Evolutionary conservation across 2,113 vertebrate species (phyloP).

Genomic region (Nanorana parkeri): DNA sequence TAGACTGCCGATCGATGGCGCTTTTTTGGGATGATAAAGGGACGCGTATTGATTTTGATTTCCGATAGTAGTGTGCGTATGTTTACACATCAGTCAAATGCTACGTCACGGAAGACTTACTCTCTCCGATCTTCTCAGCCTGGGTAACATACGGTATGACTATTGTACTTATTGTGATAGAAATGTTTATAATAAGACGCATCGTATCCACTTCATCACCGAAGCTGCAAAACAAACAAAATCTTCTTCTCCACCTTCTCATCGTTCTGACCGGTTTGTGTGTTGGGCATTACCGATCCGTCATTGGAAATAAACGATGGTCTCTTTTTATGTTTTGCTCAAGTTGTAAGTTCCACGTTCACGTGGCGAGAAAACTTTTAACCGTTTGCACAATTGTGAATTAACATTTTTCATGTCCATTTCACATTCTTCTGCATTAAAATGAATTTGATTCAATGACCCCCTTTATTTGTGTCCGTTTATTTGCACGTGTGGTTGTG

Average conservation of each 20-base stretch:
- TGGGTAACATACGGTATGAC: not conserved
- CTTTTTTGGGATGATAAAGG: not conserved
- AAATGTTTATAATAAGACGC: no score
- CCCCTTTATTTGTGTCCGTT: no score
- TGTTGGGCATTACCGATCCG: slow-evolving; percentile 4
- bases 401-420: not conserved
- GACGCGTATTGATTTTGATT: not conserved
- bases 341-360: not conserved
- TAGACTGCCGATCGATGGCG: not conserved
- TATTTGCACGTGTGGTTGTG: no score
- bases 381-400: slow-evolving; percentile 39
- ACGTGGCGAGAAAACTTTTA: not conserved
- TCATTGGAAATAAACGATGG: not conserved
- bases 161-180: not conserved
- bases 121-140: not conserved
- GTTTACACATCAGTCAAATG: not conserved
- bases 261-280: no score
- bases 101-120: no score
- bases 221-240: no score
- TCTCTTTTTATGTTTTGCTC: not conserved
- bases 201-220: no score
- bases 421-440: slow-evolving; percentile 30
- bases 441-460: slow-evolving; percentile 19
- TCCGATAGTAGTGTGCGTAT: slow-evolving; percentile 17
- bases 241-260: no score